These are phyloP conservation scores for Apteryx owenii DNA, from an alignment of 2,113 vertebrate species.

Conservation along the genomic window DNA sequence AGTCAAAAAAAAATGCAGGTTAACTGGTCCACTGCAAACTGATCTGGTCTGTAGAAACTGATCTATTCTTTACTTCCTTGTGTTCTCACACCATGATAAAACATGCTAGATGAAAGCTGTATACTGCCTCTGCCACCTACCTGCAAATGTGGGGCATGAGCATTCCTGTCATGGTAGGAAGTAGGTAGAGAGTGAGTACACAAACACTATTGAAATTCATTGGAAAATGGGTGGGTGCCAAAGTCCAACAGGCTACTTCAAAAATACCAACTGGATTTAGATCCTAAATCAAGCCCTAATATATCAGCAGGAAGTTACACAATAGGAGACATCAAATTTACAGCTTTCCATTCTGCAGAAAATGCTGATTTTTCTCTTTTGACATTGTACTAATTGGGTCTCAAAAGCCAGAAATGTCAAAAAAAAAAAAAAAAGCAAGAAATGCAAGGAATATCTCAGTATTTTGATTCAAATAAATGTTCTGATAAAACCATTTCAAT, in stretches of 20 bases:
- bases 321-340: not conserved
- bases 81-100: not conserved
- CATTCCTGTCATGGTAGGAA: not conserved
- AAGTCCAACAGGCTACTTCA: not conserved
- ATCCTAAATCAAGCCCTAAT: not conserved
- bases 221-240: not conserved
- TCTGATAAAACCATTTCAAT: not conserved
- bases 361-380: not conserved
- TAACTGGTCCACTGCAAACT: not conserved
- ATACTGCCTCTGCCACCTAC: not conserved
- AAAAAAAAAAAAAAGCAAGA: not conserved
- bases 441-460: not conserved
- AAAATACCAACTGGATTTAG: not conserved
- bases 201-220: not conserved
- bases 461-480: not conserved
- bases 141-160: not conserved
- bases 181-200: not conserved
- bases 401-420: not conserved
- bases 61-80: not conserved
- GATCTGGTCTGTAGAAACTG: not conserved
- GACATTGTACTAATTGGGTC: not conserved
- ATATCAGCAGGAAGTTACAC: not conserved
- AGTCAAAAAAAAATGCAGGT: not conserved
- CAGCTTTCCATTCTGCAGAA: not conserved
- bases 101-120: not conserved